These are phyloP conservation scores for Emydocephalus ijimae DNA, from an alignment of 2,113 vertebrate genomes.

Conservation along the genomic window DNA sequence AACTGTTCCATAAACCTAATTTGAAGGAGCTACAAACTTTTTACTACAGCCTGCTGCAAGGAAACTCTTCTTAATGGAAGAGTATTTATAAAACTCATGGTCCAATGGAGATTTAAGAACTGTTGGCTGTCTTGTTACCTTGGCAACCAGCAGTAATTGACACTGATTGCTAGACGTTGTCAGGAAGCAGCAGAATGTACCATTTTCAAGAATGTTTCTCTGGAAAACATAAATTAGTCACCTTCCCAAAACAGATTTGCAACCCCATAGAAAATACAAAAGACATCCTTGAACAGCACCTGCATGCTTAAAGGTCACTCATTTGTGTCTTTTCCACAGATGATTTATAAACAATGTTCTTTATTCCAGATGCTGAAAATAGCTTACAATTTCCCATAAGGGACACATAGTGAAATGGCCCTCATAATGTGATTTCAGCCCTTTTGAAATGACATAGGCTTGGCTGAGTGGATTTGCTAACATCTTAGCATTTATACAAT, in stretches of 20 bases:
- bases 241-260: constrained; percentile 46
- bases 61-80: constrained; percentile 46
- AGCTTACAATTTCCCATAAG: constrained; percentile 40
- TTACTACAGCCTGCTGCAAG: constrained; percentile 35
- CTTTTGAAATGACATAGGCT: constrained; percentile 10
- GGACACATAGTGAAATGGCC: constrained; percentile 6
- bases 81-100: constrained; percentile 68
- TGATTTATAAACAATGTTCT: constrained; percentile 60
- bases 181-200: constrained; percentile 67
- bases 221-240: constrained; percentile 61
- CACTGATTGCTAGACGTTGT: constrained; percentile 71
- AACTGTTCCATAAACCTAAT: constrained; percentile 15
- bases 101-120: constrained; percentile 73
- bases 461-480: background rate
- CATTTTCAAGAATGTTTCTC: constrained; percentile 62
- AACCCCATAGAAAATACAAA: constrained; percentile 43
- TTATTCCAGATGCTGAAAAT: constrained; percentile 45
- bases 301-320: constrained; percentile 41
- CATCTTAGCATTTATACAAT: background rate
- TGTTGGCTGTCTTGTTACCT: constrained; percentile 65
- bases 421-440: background rate
- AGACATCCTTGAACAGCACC: constrained; percentile 40
- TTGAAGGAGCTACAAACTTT: constrained; percentile 33
- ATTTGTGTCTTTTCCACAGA: constrained; percentile 12
- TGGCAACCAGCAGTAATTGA: constrained; percentile 71